Percentiles rank a stretch among this genome's conserved stretches.
These are phyloP conservation scores for Campylorhamphus procurvoides DNA, from an alignment of 2,113 vertebrate species.

Conservation along the genomic window DNA sequence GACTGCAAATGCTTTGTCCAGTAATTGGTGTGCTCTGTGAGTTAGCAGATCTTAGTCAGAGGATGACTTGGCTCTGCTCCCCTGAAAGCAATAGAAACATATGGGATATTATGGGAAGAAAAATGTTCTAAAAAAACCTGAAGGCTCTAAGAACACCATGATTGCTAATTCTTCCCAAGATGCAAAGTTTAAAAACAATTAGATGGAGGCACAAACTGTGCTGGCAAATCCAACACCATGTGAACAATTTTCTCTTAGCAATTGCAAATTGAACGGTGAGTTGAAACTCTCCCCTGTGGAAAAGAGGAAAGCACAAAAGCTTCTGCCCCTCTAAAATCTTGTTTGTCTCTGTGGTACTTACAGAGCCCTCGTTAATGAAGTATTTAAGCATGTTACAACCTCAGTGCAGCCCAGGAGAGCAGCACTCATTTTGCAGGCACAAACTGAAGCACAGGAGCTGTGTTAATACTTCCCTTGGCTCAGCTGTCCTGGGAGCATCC, in stretches of 20 bases:
- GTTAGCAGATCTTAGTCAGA: background rate
- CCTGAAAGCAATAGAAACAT: background rate
- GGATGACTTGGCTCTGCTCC: background rate
- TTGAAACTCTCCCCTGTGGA: constrained; percentile 14
- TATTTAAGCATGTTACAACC: constrained; percentile 40
- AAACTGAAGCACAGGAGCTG: background rate
- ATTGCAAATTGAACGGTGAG: constrained; percentile 43
- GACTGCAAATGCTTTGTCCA: background rate
- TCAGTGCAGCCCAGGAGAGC: constrained; percentile 10
- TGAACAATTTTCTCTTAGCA: constrained; percentile 14
- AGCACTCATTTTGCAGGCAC: background rate
- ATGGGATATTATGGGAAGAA: background rate
- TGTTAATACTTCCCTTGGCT: constrained; percentile 12
- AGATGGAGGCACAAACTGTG: constrained; percentile 1
- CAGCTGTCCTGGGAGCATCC: background rate
- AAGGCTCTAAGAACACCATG: background rate
- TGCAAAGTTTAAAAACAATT: constrained; percentile 59
- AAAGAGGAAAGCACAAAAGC: constrained; percentile 9
- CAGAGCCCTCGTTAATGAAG: constrained; percentile 45
- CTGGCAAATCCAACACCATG: constrained; percentile 18
- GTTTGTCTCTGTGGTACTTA: background rate
- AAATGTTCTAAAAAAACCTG: background rate
- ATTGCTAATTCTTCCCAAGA: constrained; percentile 44
- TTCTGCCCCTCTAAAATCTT: constrained; percentile 10
- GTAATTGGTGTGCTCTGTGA: background rate